A percentile compares a stretch with the other conserved stretches of the same genome.
Conservation (phyloP, 2,888 invertebrate species). For the Formica aserva region DNA sequence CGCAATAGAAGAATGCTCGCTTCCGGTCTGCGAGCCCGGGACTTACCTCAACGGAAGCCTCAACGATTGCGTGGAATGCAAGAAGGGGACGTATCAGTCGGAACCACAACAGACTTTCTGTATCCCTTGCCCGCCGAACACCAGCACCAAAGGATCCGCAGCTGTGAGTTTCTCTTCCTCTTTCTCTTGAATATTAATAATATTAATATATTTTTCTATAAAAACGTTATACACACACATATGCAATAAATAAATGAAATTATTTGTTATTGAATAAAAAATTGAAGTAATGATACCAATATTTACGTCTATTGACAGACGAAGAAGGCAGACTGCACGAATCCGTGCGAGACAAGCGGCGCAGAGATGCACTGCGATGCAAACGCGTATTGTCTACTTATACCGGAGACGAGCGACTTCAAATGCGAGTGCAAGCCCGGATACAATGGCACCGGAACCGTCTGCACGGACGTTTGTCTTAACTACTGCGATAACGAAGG, state of each 20-base stretch:
- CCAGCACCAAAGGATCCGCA: constrained; percentile 93
- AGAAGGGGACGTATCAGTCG: constrained; percentile 96
- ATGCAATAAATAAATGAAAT: not conserved
- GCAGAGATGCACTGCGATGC: constrained; percentile 94
- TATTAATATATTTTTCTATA: constrained; percentile 13
- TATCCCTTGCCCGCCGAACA: constrained; percentile 95
- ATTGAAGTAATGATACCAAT: not conserved
- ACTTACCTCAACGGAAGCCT: constrained; percentile 94
- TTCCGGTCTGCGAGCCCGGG: constrained; percentile 93
- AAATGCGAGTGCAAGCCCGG: constrained; percentile 97
- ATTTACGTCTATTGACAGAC: constrained; percentile 86
- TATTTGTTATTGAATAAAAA: not conserved
- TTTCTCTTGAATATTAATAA: not conserved
- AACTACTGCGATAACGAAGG: constrained; percentile 96
- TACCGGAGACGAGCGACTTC: constrained; percentile 94
- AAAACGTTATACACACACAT: not conserved
- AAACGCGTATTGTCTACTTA: constrained; percentile 94
- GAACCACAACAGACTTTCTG: constrained; percentile 95
- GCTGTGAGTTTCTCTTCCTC: constrained; percentile 88
- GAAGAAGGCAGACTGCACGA: constrained; percentile 93
- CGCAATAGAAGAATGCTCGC: constrained; percentile 95
- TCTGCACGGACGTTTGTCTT: constrained; percentile 94
- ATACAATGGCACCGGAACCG: constrained; percentile 94
- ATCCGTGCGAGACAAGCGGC: constrained; percentile 95
- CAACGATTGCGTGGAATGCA: constrained; percentile 95